Evolutionary conservation across 2,113 vertebrate genomes (phyloP), one percentile per base, ranked within the genome.

Genomic region (Cepphus grylle): DNA sequence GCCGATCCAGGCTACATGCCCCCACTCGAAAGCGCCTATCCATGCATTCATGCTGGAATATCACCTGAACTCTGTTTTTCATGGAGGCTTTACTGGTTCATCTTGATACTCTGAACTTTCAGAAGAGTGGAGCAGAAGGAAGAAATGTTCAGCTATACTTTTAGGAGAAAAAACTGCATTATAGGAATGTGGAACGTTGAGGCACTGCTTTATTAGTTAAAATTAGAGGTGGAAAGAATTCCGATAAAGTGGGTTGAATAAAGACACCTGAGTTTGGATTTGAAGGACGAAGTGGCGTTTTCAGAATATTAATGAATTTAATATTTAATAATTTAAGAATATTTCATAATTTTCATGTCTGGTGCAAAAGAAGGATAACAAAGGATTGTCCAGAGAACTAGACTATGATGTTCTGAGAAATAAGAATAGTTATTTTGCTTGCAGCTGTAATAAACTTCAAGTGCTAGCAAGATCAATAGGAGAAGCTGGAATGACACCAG

Each of bases 1-100:
- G 6, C 21, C 26, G 47, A 3, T 21, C 42, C 5, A 67, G 47
- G n/a, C 55, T 53, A 16, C 26, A 36, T 0, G 0, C 4, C 21
- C 47, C 17, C 22, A 36, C 38, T 78, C 18, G 7, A 18, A 86
- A 36, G 20, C 56, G 16, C 43, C 30, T 9, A 42, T 53, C 55
- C 9, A 5, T 30, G 11, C 21, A 13, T 56, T 83, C 19, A n/a
- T 67, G 19, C 30, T 42, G 32, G 42, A 73, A 53, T 73, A 55
- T 47, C 29, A 29, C 52, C 81, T 65, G 52, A 81, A 67, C 32
- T 85, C 17, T 52, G 3, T 7, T 86, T 26, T 53, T 71, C 14
- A 9, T 9, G 34, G 21, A 8, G 16, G 52, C 18, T 47, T 94
- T 76, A 19, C 14, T 52, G 23, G 34, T 70, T 81, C 40, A 38